Conservation (phyloP, 2,888 invertebrate genomes). For the Cremastobaeus sp. region DNA sequence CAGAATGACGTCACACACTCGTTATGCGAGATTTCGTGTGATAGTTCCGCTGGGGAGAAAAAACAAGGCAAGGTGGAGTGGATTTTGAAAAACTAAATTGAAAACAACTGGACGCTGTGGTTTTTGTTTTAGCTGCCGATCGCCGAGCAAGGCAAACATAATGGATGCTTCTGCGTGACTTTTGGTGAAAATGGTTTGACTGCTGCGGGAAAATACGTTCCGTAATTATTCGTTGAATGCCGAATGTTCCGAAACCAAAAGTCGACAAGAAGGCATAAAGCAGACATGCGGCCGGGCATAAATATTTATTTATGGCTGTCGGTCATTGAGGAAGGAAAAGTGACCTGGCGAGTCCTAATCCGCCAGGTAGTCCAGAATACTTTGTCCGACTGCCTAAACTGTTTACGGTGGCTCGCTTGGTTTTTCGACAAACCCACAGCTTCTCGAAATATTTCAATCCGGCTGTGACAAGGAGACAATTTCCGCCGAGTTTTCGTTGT, state of each 20-base stretch:
- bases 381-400: constrained; percentile 36
- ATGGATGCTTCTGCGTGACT: too few species aligned
- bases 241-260: constrained; percentile 8
- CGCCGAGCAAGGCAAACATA: too few species aligned
- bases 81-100: constrained; percentile 14
- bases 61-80: too few species aligned
- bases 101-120: too few species aligned
- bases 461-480: too few species aligned
- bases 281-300: constrained; percentile 2
- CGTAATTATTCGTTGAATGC: too few species aligned
- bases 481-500: too few species aligned
- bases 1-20: constrained; percentile 13
- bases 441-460: constrained; percentile 33
- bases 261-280: constrained; percentile 19
- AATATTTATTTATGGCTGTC: constrained; percentile 34
- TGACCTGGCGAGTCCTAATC: constrained; percentile 43
- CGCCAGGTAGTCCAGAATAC: constrained; percentile 36
- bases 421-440: constrained; percentile 26
- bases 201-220: too few species aligned
- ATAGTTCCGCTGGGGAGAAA: too few species aligned
- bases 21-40: constrained; percentile 3
- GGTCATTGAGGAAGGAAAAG: constrained; percentile 39
- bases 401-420: constrained; percentile 34
- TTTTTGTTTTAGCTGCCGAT: too few species aligned
- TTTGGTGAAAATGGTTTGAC: too few species aligned